Conservation (phyloP, 1,140 invertebrate genomes). For the Tyrophagus putrescentiae region DNA sequence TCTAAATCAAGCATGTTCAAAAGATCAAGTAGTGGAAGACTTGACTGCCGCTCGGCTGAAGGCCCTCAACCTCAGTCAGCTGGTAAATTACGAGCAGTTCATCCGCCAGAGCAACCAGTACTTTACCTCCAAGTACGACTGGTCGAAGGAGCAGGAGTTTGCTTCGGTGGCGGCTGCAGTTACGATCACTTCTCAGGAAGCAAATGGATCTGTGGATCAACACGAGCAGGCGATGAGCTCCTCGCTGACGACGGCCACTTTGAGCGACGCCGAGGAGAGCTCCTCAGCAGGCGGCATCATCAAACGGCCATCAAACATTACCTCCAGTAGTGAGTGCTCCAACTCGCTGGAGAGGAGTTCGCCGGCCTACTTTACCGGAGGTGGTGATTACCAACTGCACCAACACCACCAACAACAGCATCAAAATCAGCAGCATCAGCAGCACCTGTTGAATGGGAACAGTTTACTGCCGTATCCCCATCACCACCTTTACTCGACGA, state of each 20-base stretch:
- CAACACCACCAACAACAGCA: too few species aligned
- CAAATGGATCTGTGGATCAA: conserved; percentile 15
- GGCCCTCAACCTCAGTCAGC: conserved; percentile 2
- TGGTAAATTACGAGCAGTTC: conserved; percentile 15
- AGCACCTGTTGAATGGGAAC: too few species aligned
- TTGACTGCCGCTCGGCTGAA: background rate
- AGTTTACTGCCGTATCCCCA: too few species aligned
- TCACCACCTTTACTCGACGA: background rate
- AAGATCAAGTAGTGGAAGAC: too few species aligned
- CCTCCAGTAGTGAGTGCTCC: background rate
- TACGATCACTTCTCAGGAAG: too few species aligned
- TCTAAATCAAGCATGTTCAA: too few species aligned
- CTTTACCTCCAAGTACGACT: conserved; percentile 20
- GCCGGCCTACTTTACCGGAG: too few species aligned
- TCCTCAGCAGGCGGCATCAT: background rate
- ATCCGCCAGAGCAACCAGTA: conserved; percentile 15
- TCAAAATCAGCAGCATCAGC: too few species aligned
- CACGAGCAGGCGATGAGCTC: background rate
- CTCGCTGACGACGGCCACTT: background rate
- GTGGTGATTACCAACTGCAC: too few species aligned
- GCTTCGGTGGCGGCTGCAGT: too few species aligned
- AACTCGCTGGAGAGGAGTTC: background rate
- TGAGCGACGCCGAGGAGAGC: background rate
- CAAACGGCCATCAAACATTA: background rate
- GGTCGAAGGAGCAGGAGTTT: conserved; percentile 20